Percentiles rank a stretch among this genome's conserved stretches.
Evolutionary conservation across 64 coral and sea anemone genomes (phyloP).

Genomic region (Dendronephthya gigantea): DNA sequence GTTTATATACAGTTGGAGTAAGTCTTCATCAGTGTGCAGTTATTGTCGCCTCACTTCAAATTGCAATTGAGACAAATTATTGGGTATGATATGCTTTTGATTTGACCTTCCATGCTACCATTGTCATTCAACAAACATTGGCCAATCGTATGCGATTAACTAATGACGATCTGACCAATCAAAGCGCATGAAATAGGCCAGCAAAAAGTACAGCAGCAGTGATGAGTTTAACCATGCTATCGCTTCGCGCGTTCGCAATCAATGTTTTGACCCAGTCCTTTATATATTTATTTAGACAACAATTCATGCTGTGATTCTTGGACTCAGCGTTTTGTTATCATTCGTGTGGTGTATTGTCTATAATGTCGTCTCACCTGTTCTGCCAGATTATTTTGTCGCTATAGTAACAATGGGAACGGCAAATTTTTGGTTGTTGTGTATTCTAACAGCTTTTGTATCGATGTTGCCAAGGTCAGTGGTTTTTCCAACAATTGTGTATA

Average conservation of each 20-base stretch:
- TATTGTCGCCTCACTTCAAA: slow-evolving; percentile 64
- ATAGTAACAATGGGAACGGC: background rate
- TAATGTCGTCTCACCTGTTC: background rate
- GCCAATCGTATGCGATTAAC: too few species aligned
- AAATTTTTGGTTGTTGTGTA: slow-evolving; percentile 1
- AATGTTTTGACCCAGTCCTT: background rate
- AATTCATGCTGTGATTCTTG: background rate
- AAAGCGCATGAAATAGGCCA: too few species aligned
- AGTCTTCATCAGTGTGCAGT: slow-evolving; percentile 85
- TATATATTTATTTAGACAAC: background rate
- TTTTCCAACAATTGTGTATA: too few species aligned
- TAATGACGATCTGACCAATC: too few species aligned
- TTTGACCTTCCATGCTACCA: too few species aligned
- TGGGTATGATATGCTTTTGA: slow-evolving; percentile 45
- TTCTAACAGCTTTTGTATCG: background rate
- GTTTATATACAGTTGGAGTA: slow-evolving; percentile 64
- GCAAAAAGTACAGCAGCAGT: too few species aligned
- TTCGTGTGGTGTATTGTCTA: slow-evolving; percentile 5
- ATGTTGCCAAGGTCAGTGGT: background rate
- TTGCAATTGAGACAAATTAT: slow-evolving; percentile 60
- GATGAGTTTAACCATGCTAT: too few species aligned
- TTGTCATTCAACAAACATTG: too few species aligned
- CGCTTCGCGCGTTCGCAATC: background rate
- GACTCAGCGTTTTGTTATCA: background rate
- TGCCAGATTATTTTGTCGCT: slow-evolving; percentile 2